Evolutionary conservation across 2,797 vertebrate species (phyloP).

Genomic region (Anas bernieri): DNA sequence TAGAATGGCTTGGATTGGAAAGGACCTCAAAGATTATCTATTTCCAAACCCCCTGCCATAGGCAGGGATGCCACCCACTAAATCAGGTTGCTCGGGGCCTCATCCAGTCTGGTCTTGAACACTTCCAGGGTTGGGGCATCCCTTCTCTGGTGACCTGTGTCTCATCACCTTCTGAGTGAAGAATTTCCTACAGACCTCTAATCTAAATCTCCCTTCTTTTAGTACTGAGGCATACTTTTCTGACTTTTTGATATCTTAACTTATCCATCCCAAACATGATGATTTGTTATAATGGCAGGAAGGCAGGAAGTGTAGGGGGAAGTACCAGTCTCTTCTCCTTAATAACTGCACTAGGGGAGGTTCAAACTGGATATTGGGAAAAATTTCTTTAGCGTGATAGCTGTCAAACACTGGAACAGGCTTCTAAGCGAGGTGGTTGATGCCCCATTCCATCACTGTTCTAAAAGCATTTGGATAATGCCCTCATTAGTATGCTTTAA

Average conservation of each 20-base stretch:
- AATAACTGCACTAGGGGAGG: too few relatives aligned
- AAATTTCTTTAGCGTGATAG: not conserved
- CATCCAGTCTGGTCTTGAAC: too few relatives aligned
- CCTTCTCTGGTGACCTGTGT: too few relatives aligned
- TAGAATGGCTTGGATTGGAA: too few relatives aligned
- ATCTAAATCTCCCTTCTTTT: too few relatives aligned
- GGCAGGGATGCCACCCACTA: too few relatives aligned
- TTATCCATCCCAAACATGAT: not conserved
- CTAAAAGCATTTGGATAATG: not conserved
- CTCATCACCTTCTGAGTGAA: too few relatives aligned
- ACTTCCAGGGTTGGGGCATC: too few relatives aligned
- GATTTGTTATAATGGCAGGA: not conserved
- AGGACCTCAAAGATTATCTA: too few relatives aligned
- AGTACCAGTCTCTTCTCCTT: not conserved
- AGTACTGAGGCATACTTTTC: not conserved
- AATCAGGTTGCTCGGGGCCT: too few relatives aligned
- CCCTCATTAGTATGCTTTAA: not conserved
- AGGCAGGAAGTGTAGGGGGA: not conserved
- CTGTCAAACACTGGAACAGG: not conserved
- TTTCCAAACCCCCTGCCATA: too few relatives aligned
- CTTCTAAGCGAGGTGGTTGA: not conserved
- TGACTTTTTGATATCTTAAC: not conserved
- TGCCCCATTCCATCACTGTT: not conserved
- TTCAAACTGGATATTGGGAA: not conserved
- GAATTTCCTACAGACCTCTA: too few relatives aligned